Conservation (phyloP, 1,140 invertebrate genomes). For the Antheraea pernyi region DNA sequence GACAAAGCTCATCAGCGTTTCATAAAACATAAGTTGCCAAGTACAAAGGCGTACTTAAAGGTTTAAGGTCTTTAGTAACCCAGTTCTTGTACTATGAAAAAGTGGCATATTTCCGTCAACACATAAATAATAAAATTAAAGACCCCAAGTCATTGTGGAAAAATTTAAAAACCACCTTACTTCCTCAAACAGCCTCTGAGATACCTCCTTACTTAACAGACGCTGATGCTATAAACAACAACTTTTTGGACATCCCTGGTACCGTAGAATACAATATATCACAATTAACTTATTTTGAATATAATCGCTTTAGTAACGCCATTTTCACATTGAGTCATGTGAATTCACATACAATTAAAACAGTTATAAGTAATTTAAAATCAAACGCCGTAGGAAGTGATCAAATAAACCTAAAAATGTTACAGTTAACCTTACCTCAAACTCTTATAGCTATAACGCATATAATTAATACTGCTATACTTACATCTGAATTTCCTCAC, state of each 20-base stretch:
- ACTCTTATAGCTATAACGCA: too few relatives aligned
- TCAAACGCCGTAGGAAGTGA: too few relatives aligned
- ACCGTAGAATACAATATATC: too few relatives aligned
- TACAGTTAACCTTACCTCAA: background rate
- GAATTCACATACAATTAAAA: background rate
- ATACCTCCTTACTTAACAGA: background rate
- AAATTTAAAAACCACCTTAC: constrained; percentile 16
- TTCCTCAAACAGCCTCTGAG: background rate
- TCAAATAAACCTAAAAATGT: too few relatives aligned
- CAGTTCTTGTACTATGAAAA: constrained; percentile 18
- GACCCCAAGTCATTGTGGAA: constrained; percentile 15
- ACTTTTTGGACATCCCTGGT: background rate
- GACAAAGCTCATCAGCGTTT: constrained; percentile 18
- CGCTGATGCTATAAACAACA: background rate
- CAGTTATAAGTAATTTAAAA: too few relatives aligned
- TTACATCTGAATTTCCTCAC: too few relatives aligned
- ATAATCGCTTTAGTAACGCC: background rate
- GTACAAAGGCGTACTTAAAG: constrained; percentile 20
- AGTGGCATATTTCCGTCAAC: constrained; percentile 20
- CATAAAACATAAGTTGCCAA: constrained; percentile 11
- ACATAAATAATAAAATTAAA: constrained; percentile 14
- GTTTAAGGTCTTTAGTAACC: constrained; percentile 18
- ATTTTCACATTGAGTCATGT: background rate
- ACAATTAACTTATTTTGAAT: background rate
- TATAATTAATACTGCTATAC: too few relatives aligned